Percentiles rank a stretch among this genome's conserved stretches.
Conservation (phyloP, 2,113 vertebrate species). For the Psilopogon haemacephalus region DNA sequence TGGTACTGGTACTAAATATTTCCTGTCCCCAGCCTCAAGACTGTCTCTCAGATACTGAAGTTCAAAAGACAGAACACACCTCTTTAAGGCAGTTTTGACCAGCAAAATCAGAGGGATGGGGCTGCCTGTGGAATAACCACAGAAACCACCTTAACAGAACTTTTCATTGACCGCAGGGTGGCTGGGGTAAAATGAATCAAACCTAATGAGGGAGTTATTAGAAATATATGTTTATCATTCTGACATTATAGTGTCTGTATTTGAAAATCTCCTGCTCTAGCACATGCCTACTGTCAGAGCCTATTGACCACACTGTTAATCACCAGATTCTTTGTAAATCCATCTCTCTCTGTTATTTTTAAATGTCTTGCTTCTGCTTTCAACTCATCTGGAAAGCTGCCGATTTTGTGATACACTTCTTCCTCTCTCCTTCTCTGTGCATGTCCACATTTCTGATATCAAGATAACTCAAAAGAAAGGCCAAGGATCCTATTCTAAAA, state of each 20-base stretch:
- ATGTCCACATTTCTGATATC: slow-evolving; percentile 39
- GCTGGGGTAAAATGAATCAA: slow-evolving; percentile 50
- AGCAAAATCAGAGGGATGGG: background rate
- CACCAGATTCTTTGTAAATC: slow-evolving; percentile 64
- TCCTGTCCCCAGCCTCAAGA: background rate
- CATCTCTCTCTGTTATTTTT: slow-evolving; percentile 51
- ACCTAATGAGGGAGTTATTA: slow-evolving; percentile 62
- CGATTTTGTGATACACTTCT: slow-evolving; percentile 63
- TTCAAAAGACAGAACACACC: background rate
- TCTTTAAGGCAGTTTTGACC: background rate
- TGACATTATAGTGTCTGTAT: slow-evolving; percentile 48
- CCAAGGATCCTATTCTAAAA: slow-evolving; percentile 21
- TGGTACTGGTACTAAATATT: background rate
- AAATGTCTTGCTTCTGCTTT: slow-evolving; percentile 61
- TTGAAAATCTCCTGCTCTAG: slow-evolving; percentile 58
- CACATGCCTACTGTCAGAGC: slow-evolving; percentile 69
- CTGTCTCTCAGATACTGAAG: background rate
- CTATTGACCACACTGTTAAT: slow-evolving; percentile 73
- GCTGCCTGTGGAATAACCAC: background rate
- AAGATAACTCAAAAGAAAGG: slow-evolving; percentile 52
- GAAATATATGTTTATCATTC: slow-evolving; percentile 55
- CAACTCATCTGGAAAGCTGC: slow-evolving; percentile 64
- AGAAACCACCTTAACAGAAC: background rate
- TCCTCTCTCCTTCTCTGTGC: background rate
- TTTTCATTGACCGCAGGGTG: background rate